phyloP scores from a whole-genome alignment of 2,888 invertebrate genomes.

The Hemaris fuciformis region DNA sequence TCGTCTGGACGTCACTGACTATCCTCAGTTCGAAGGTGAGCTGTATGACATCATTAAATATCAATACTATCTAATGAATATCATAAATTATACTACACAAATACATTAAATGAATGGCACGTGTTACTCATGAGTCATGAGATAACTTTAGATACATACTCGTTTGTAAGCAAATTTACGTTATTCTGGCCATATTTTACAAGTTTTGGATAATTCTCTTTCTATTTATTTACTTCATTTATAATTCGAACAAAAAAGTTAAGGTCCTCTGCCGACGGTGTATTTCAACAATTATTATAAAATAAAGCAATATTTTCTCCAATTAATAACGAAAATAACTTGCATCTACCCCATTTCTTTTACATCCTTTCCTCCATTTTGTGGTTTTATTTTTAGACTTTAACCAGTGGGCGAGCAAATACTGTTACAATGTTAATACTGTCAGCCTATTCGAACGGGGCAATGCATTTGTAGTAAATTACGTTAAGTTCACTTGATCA shows the following conservation, averaged over 20 bases:
- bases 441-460: not conserved
- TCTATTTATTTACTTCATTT: not conserved
- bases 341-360: not conserved
- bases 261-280: not conserved
- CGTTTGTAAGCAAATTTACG: not conserved
- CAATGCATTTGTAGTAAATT: not conserved
- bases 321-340: not conserved
- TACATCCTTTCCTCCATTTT: slow-evolving; percentile 1
- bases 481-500: not conserved
- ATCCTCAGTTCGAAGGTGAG: slow-evolving; percentile 88
- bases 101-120: not conserved
- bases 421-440: slow-evolving; percentile 7
- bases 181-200: no score
- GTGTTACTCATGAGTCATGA: not conserved
- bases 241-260: not conserved
- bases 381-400: not conserved
- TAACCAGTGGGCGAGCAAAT: not conserved
- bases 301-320: not conserved
- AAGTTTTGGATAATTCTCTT: no score
- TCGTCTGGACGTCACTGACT: slow-evolving; percentile 89
- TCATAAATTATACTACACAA: not conserved
- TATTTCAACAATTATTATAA: not conserved
- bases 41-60: not conserved
- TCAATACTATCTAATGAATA: not conserved
- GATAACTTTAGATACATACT: not conserved